Evolutionary conservation across 2,888 invertebrate genomes (phyloP), one percentile per base, ranked within the genome.

Genomic region (Campoletis raptor): DNA sequence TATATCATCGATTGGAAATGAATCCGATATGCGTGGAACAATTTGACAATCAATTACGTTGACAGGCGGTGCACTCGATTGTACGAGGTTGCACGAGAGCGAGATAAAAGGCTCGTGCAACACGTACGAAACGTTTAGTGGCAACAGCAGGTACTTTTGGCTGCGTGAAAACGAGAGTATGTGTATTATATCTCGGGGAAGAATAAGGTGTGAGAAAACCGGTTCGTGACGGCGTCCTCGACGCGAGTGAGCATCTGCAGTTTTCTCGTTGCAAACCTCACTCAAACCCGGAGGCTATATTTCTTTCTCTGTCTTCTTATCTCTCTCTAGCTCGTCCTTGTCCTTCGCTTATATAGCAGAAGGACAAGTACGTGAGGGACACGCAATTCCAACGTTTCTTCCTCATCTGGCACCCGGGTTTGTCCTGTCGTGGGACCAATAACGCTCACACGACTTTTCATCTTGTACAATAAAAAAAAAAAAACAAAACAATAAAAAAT

Each of bases 131-230:
- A 57, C 79, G 57, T 73, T 57, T 40, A 69, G 48, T 48, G 45
- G 67, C 8, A 30, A 66, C 73, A 73, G 52, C 77, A 45, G 30
- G 66, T 48, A 61, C 42, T 30, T 52, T 30, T 37, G 15, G 66
- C 36, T 73, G 79, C 73, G 67, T 74, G 83, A 84, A 79, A 73
- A 74, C 73, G 61, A 48, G 57, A 57, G 83, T 79, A 79, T 40
- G 57, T 57, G 45, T 30, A 76, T 76, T 37, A 54, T 73, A 36
- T 73, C 73, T 73, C 12, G 21, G 37, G 6, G 48, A 69, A 24
- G 79, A 74, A 79, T 74, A 52, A 64, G 48, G 67, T 79, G 79
- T 57, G 72, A 52, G 18, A 15, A 83, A 83, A 83, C 83, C 79
- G 83, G 83, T 83, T 79, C 79, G 73, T 66, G 79, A 79, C 52